phyloP scores from a whole-genome alignment of 2,888 invertebrate genomes.

The Mactromeris polynyma region DNA sequence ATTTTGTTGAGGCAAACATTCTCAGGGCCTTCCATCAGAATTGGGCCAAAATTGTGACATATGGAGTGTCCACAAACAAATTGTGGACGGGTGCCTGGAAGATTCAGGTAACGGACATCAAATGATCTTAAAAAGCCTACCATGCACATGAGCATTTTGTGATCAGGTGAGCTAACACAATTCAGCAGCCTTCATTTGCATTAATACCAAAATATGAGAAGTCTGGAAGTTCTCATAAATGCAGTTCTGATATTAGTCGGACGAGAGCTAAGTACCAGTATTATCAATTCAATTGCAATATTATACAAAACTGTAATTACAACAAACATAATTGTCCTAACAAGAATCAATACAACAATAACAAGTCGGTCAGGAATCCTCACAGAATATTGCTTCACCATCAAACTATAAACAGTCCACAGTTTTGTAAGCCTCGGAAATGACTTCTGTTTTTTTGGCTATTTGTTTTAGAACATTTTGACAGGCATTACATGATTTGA shows the following conservation, averaged over 20 bases:
- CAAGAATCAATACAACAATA: neutral
- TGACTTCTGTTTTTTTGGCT: neutral
- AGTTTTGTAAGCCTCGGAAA: neutral
- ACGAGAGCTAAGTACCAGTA: neutral
- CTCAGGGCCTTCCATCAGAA: too few species aligned
- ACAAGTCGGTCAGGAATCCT: neutral
- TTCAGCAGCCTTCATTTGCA: neutral
- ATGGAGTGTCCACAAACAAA: too few species aligned
- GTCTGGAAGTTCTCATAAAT: neutral
- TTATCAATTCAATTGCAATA: neutral
- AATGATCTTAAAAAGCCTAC: too few species aligned
- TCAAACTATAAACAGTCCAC: neutral
- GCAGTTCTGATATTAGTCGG: neutral
- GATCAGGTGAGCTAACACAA: too few species aligned
- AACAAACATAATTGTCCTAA: neutral
- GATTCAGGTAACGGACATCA: too few species aligned
- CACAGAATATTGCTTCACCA: neutral
- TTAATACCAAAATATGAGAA: neutral
- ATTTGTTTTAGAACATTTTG: neutral
- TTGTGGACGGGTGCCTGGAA: too few species aligned
- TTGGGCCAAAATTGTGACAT: too few species aligned
- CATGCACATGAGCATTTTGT: too few species aligned
- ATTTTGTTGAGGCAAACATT: too few species aligned
- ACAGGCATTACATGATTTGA: neutral
- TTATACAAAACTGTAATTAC: neutral